These are phyloP conservation scores for Peromyscus polionotus DNA, from an alignment of 2,113 vertebrate genomes.

Conservation along the genomic window DNA sequence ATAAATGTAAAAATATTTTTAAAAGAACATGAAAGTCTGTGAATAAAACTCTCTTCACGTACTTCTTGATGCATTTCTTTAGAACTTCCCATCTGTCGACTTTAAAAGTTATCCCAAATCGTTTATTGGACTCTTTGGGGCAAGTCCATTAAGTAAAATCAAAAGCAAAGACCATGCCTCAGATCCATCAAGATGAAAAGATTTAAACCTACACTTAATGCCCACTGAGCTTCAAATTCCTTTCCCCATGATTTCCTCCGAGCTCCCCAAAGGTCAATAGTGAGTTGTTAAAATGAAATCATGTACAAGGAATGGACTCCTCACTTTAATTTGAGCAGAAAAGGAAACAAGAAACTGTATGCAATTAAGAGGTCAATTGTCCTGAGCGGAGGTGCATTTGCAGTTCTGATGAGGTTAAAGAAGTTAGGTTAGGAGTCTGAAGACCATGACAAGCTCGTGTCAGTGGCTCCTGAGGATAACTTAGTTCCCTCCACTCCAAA, in stretches of 20 bases:
- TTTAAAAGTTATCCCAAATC: conserved; percentile 43
- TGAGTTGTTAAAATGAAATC: conserved; percentile 73
- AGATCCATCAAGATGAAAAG: conserved; percentile 46
- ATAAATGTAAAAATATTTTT: background rate
- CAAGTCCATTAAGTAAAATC: conserved; percentile 48
- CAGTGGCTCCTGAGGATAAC: background rate
- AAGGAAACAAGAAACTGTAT: conserved; percentile 33
- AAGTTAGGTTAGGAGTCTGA: background rate
- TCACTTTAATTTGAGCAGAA: conserved; percentile 61
- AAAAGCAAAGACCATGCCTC: background rate
- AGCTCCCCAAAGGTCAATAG: conserved; percentile 67
- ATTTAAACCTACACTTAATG: conserved; percentile 27
- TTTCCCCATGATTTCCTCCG: conserved; percentile 62
- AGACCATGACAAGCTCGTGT: conserved; percentile 49
- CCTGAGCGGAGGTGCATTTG: background rate
- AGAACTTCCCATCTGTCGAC: background rate
- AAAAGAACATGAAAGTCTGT: background rate
- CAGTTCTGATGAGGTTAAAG: conserved; percentile 64
- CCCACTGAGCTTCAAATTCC: conserved; percentile 46
- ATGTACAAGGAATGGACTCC: conserved; percentile 46
- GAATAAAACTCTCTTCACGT: background rate
- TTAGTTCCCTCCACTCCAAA: background rate
- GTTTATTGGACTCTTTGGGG: conserved; percentile 32
- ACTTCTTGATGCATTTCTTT: background rate
- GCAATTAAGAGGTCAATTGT: conserved; percentile 57